A percentile compares a stretch with the other conserved stretches of the same genome.
phyloP scores from a whole-genome alignment of 2,113 vertebrate species.

The Coregonus clupeaformis region DNA sequence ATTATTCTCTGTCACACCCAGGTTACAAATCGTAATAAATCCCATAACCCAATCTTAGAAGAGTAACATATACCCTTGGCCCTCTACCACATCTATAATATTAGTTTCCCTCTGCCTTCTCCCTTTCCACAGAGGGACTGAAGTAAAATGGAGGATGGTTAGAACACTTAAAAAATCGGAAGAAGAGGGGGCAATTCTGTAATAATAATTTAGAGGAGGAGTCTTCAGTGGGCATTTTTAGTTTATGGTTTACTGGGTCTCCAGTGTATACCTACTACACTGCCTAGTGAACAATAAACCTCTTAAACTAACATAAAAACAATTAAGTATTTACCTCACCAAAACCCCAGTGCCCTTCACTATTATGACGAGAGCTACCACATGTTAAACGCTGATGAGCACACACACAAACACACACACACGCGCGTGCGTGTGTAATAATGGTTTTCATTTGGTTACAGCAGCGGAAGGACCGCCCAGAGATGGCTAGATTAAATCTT shows the following conservation, averaged over 20 bases:
- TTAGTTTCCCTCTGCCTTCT: conserved; percentile 6
- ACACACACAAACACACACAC: too few relatives aligned
- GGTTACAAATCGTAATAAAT: not conserved
- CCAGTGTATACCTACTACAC: conserved; percentile 18
- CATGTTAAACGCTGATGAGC: not conserved
- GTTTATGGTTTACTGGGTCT: conserved; percentile 32
- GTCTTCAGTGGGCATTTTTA: conserved; percentile 44
- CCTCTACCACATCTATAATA: too few relatives aligned
- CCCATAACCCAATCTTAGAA: conserved; percentile 19
- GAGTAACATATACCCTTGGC: conserved; percentile 39
- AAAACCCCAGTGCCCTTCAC: conserved; percentile 8
- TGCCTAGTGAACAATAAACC: conserved; percentile 42
- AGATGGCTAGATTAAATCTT: conserved; percentile 74
- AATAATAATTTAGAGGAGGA: conserved; percentile 55
- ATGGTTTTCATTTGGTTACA: conserved; percentile 77
- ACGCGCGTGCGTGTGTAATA: conserved; percentile 59
- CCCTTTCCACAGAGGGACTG: not conserved
- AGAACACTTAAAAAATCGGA: not conserved
- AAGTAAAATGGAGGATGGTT: not conserved
- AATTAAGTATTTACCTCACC: conserved; percentile 45
- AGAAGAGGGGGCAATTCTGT: not conserved
- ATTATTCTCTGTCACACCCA: not conserved
- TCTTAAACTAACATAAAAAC: conserved; percentile 39
- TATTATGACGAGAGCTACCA: conserved; percentile 19
- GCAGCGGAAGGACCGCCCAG: conserved; percentile 66